Base-by-base conservation (phyloP, 2,113 vertebrate genomes). In the Coregonus clupeaformis region DNA sequence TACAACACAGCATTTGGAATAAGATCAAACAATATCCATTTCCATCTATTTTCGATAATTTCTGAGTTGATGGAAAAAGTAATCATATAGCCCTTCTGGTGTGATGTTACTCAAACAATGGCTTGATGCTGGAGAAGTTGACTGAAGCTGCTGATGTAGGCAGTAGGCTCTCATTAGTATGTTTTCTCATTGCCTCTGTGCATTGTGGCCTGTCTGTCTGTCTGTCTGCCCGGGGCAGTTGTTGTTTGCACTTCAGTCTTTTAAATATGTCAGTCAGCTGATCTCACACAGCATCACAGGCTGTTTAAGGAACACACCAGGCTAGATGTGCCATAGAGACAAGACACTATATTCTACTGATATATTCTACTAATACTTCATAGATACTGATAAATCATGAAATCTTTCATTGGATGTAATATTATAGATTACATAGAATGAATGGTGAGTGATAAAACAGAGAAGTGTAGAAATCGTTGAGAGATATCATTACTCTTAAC, bases 161-260 rank as follows among this genome's bases (percentile, higher is more conserved):
- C 29, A 18, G 18, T 55, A 6, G 52, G 13, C 14, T 66, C 29
- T 16, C 29, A 66, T 18, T 32, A 67, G 25, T 67, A 24, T 36
- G 27, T 67, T 36, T 20, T 16, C 18, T 27, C n/a, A 27, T 1
- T 7, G 47, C 42, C 6, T 24, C 14, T 59, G 24, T 49, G 59
- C 57, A 32, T 30, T 69, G 59, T 13, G 62, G 32, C 59, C 49
- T 42, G 24, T 25, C 63, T 20, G 68, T 30, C 36, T n/a, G n/a
- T n/a, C n/a, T 42, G 24, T 1, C 20, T 52, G 49, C 49, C 49
- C 3, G 63, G 71, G 36, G 68, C 80, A 29, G 59, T 72, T 77
- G 29, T 67, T 79, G 72, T 73, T 80, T 75, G 63, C 57, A 52
- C 52, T 14, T 30, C 6, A 32, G 75, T 60, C 42, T 73, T 78